phyloP scores from a whole-genome alignment of 2,113 vertebrate genomes.

The Haliaeetus leucogaster region DNA sequence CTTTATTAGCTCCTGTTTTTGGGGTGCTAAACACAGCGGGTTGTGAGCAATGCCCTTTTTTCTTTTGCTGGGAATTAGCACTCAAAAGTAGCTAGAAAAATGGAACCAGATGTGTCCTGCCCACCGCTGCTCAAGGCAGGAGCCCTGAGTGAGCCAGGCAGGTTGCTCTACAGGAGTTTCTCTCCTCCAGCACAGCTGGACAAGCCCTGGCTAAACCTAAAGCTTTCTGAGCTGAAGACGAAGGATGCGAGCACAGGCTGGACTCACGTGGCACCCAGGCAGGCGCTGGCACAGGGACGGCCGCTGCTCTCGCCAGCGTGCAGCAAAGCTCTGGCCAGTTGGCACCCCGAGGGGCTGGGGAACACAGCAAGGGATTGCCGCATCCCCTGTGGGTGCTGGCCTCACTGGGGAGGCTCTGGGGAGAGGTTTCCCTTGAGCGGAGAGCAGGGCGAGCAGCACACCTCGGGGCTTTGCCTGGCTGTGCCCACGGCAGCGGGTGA shows the following conservation, averaged over 20 bases:
- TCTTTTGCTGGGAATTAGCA: background rate
- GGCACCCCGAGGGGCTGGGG: rapidly evolving
- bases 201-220: background rate
- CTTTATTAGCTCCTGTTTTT: background rate
- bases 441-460: background rate
- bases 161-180: background rate
- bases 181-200: background rate
- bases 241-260: rapidly evolving
- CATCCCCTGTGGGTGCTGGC: rapidly evolving
- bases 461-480: background rate
- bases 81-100: background rate
- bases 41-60: background rate
- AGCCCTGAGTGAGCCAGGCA: background rate
- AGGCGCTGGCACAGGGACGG: rapidly evolving
- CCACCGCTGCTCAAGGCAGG: background rate
- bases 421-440: background rate
- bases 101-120: background rate
- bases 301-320: rapidly evolving
- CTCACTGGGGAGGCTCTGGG: background rate
- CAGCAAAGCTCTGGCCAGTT: rapidly evolving
- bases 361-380: rapidly evolving
- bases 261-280: background rate
- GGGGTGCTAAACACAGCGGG: background rate
- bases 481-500: background rate
- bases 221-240: background rate